Conservation (phyloP, 2,113 vertebrate species). For the Sminthopsis crassicaudata region DNA sequence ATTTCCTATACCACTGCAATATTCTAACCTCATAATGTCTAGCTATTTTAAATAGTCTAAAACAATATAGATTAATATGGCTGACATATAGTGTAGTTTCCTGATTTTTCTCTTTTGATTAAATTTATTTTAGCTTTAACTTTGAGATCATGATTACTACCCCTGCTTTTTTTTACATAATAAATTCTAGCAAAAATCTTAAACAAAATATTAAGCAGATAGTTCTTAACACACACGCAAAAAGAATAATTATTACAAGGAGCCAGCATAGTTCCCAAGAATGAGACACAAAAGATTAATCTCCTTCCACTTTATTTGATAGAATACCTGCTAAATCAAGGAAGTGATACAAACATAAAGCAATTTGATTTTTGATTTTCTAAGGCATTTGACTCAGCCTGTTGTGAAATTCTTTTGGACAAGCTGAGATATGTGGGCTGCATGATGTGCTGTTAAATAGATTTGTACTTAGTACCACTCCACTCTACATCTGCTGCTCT, state of each 20-base stretch:
- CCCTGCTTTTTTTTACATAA: too few relatives aligned
- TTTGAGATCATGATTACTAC: too few relatives aligned
- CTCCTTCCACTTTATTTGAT: neutral
- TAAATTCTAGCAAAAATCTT: neutral
- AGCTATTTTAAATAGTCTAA: too few relatives aligned
- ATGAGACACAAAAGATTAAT: neutral
- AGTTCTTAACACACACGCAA: neutral
- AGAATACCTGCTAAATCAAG: neutral
- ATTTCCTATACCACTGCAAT: too few relatives aligned
- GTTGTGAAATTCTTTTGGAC: neutral
- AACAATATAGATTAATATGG: too few relatives aligned
- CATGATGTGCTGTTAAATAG: neutral
- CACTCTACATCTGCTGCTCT: neutral
- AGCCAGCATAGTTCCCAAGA: neutral
- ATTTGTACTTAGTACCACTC: neutral
- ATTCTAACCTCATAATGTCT: too few relatives aligned
- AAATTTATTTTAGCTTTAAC: too few relatives aligned
- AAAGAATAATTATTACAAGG: neutral
- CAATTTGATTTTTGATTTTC: slow-evolving; percentile 7
- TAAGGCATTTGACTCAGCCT: neutral
- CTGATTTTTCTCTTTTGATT: too few relatives aligned
- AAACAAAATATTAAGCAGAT: neutral
- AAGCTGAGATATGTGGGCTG: neutral
- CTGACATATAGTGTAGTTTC: too few relatives aligned
- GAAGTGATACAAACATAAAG: neutral